Evolutionary conservation across 2,888 invertebrate species (phyloP), one percentile per base, ranked within the genome.

Genomic region (Tachina lurida): DNA sequence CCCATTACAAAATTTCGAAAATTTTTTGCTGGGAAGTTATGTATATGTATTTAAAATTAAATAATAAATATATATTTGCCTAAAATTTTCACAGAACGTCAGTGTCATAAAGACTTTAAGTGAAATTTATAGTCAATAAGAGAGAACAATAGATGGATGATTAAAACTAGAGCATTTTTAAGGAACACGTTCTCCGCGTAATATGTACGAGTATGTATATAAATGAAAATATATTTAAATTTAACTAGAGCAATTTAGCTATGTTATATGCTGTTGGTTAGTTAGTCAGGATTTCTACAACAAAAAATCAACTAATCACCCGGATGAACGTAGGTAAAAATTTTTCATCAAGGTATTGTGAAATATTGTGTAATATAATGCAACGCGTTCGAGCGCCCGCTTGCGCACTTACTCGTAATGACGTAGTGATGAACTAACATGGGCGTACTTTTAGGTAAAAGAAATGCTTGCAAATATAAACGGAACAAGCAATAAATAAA

Each of bases 281-380:
- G 41, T 76, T 47, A 41, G 39, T 77, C 15, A 54, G 45, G 15
- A 12, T 47, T 62, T 60, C 60, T 45, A 13, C 41, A 52, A 58
- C 71, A 62, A 70, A 71, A 49, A 43, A 13, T 43, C 22, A 68
- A 67, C 76, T 81, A 78, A 78, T 78, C 77, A 47, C 5, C 3
- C 12, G 56, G 60, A 70, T 15, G 49, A 49, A 67, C 52, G 81
- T 65, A 67, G 41, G 54, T 49, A 54, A 73, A 75, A 73, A 31
- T 63, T 15, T 47, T 68, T 45, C 56, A 60, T 31, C 15, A 49
- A 39, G 41, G 41, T 39, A 62, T 84, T 83, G 73, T 56, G 67
- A 54, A 80, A 84, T 67, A 56, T 87, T 87, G 87, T 86, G 86
- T 63, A 87, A 87, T 41, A 71, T 84, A 71, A 75, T 78, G 83